Evolutionary conservation across 2,888 invertebrate genomes (phyloP).

Genomic region (Mycogona germanica): DNA sequence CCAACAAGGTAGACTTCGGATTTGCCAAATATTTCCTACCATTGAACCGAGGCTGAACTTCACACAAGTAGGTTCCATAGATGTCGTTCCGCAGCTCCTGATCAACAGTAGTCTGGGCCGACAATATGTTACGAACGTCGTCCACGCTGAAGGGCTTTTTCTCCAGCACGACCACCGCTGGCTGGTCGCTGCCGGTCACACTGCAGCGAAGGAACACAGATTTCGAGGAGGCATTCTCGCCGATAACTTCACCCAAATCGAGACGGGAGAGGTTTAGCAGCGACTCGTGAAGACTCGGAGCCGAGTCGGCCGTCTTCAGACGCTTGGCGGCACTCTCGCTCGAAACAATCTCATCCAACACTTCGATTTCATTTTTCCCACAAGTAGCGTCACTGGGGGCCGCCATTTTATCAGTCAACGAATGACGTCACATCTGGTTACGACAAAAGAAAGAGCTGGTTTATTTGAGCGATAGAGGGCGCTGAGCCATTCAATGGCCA

Average conservation of each 20-base stretch:
- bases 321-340: too few relatives aligned
- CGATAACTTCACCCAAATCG: slow-evolving; percentile 20
- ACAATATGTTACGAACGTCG: slow-evolving; percentile 42
- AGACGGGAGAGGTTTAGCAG: slow-evolving; percentile 16
- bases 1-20: too few relatives aligned
- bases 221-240: slow-evolving; percentile 21
- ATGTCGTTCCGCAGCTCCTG: slow-evolving; percentile 68
- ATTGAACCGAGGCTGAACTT: neutral
- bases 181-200: slow-evolving; percentile 18
- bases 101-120: slow-evolving; percentile 43
- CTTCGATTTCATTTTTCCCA: too few relatives aligned
- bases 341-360: too few relatives aligned
- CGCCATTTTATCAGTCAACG: too few relatives aligned
- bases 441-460: too few relatives aligned
- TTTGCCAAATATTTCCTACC: slow-evolving; percentile 7
- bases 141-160: slow-evolving; percentile 65
- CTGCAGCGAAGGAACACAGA: slow-evolving; percentile 12
- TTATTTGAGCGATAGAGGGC: too few relatives aligned
- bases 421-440: too few relatives aligned
- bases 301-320: too few relatives aligned
- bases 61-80: slow-evolving; percentile 43
- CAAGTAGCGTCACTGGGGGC: too few relatives aligned
- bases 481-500: too few relatives aligned
- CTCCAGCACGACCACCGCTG: slow-evolving; percentile 61
- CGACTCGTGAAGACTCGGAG: slow-evolving; percentile 1